Evolutionary conservation across 1,140 invertebrate species (phyloP), one percentile per base, ranked within the genome.

Genomic region (Formica selysi): DNA sequence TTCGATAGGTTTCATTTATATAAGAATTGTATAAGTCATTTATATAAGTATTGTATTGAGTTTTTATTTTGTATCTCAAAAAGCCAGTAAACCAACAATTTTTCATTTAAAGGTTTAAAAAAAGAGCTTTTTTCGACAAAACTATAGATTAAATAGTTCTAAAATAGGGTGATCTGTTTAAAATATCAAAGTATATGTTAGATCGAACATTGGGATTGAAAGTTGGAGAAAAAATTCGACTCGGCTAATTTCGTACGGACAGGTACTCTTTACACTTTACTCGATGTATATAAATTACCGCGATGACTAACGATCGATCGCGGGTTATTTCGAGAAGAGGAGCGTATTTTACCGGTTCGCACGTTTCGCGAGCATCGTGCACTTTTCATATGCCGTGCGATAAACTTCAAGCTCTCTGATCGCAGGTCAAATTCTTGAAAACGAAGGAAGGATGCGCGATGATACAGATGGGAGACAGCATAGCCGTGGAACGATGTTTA

Each of bases 391-490:
- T 16, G 10, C 4, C 41, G 44, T 13, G 5, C 44, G 32, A 19
- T 32, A 41, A 70, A 41, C 10, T 16, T 70, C n/a, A 80, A 68
- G n/a, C 29, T 16, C 3, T 29, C 13, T 51, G 11, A 11, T 65
- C 95, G 6, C 95, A 99, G 98, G 98, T 99, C 89, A 99, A 99
- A 96, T 99, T 99, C 95, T 96, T 99, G 94, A 99, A 99, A 96
- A 99, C 98, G 76, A 99, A 99, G 96, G 98, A 99, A 93, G 99
- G 99, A 74, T 99, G 99, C 80, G 99, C 99, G n/a, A 99, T 99
- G 99, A 98, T 99, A 85, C 99, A 99, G 94, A 99, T 99, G 98
- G 99, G 99, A 16, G 98, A 99, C 94, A 96, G 97, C n/a, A 96
- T 98, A 67, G 98, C 99, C 8, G 98, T 99, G 3, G 98, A 99